Percentiles rank a stretch among this genome's conserved stretches.
Evolutionary conservation across 23 tunicate species (phyloP).

Genomic region (Oikopleura dioica): DNA sequence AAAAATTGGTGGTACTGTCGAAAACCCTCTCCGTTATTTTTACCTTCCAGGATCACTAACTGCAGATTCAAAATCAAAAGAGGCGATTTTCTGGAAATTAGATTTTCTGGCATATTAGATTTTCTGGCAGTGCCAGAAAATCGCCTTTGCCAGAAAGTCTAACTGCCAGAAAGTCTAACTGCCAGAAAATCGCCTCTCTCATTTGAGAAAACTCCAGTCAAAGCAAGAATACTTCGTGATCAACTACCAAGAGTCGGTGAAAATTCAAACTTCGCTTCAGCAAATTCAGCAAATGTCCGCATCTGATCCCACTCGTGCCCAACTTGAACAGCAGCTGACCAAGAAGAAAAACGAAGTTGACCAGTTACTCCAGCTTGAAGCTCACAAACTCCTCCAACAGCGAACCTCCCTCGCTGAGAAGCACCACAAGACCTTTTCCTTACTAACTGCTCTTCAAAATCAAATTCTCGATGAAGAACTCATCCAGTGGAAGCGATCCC

Average conservation of each 20-base stretch:
- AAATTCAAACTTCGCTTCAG: constrained; percentile 36
- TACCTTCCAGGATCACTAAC: too few relatives aligned
- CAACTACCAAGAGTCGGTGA: constrained; percentile 60
- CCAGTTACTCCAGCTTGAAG: constrained; percentile 41
- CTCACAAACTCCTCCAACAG: constrained; percentile 54
- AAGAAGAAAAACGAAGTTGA: constrained; percentile 52
- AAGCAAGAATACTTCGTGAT: constrained; percentile 83
- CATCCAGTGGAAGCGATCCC: constrained; percentile 73
- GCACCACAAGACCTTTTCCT: constrained; percentile 56
- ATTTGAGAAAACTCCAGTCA: constrained; percentile 62
- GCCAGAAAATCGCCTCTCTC: too few relatives aligned
- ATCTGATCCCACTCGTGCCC: constrained; percentile 31
- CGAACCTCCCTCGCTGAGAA: constrained; percentile 33
- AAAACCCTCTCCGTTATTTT: too few relatives aligned
- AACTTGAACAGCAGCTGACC: constrained; percentile 37
- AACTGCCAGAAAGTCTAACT: too few relatives aligned
- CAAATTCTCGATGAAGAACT: constrained; percentile 67
- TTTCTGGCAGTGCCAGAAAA: too few relatives aligned
- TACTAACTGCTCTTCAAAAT: constrained; percentile 38
- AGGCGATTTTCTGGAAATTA: too few relatives aligned
- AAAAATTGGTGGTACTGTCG: too few relatives aligned
- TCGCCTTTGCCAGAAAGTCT: too few relatives aligned
- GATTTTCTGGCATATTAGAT: too few relatives aligned
- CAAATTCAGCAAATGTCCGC: constrained; percentile 41
- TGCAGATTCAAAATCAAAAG: too few relatives aligned